Evolutionary conservation across 2,797 vertebrate species (phyloP), one percentile per base, ranked within the genome.

Genomic region (Poecilia gillii): DNA sequence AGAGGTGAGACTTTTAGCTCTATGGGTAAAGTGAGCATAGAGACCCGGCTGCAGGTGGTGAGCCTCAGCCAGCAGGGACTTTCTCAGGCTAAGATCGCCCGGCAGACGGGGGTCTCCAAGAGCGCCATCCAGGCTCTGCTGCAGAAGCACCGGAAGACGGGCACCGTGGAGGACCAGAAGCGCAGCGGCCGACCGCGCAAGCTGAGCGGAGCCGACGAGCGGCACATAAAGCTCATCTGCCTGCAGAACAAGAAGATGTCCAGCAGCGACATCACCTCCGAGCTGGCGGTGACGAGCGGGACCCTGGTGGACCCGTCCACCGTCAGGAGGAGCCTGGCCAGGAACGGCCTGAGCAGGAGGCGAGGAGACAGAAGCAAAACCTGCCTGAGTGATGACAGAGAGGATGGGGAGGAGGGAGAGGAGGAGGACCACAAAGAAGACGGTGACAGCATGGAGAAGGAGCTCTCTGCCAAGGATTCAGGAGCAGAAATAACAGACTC

Each of bases 111-210:
- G n/a, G 77, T 85, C 64, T 84, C 79, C 79, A 78, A 53, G 78
- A 33, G 75, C 49, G 78, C 72, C 25, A 66, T 84, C 1, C 81
- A 86, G 81, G 85, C 70, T 74, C 66, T 88, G 77, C 84, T 90
- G 86, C 83, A 90, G 81, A 88, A 88, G 80, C 89, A 89, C 87
- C 88, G 88, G 83, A 66, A 85, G 85, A 89, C 53, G 16, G 79
- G 85, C 28, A 74, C 77, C 53, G 45, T 79, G 72, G 80, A 89
- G 82, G 89, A 89, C 53, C 77, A 39, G 82, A 90, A 81, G 81
- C 55, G 31, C 79, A 85, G 84, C 80, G 84, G 85, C 73, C 72
- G 66, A 57, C 77, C 88, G 75, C 89, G 81, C 84, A 89, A 88
- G 20, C 86, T 82, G 49, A 88, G 76, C 77, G 81, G 84, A 84